phyloP scores from a whole-genome alignment of 1,140 invertebrate species.

The Anagrus nilaparvatae region DNA sequence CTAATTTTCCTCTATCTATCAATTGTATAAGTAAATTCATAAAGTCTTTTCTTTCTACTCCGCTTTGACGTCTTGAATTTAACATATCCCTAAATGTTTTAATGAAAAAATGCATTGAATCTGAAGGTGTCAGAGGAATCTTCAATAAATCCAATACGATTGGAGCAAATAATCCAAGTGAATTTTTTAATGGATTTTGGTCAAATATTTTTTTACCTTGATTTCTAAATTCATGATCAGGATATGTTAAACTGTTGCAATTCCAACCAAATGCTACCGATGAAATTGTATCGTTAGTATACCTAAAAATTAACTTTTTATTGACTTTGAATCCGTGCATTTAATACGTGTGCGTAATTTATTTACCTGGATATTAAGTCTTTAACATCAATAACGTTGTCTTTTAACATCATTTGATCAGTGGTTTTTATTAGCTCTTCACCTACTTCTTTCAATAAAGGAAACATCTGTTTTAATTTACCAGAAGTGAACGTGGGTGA shows the following conservation, averaged over 20 bases:
- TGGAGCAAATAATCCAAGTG: constrained; percentile 8
- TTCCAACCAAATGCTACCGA: constrained; percentile 1
- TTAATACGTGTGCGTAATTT: background rate
- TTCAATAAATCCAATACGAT: constrained; percentile 13
- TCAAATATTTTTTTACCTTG: constrained; percentile 13
- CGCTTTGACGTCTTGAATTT: constrained; percentile 35
- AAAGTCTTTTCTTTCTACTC: constrained; percentile 37
- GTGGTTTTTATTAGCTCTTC: constrained; percentile 28
- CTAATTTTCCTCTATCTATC: constrained; percentile 21
- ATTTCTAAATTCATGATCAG: constrained; percentile 10
- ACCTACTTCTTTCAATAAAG: constrained; percentile 36
- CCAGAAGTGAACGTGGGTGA: constrained; percentile 47
- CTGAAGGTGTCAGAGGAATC: constrained; percentile 10
- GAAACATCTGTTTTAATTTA: constrained; percentile 48
- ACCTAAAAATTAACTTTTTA: constrained; percentile 2
- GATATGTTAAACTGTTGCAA: constrained; percentile 5
- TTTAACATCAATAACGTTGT: constrained; percentile 17
- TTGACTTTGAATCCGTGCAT: background rate
- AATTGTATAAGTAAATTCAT: constrained; percentile 27
- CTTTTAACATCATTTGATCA: background rate
- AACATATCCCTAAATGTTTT: constrained; percentile 43
- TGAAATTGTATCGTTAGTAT: constrained; percentile 6
- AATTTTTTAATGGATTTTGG: background rate
- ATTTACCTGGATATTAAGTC: constrained; percentile 19
- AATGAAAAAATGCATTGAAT: constrained; percentile 37